Percentiles rank a stretch among this genome's conserved stretches.
These are phyloP conservation scores for Atlantisia rogersi DNA, from an alignment of 2,113 vertebrate species.

Conservation along the genomic window DNA sequence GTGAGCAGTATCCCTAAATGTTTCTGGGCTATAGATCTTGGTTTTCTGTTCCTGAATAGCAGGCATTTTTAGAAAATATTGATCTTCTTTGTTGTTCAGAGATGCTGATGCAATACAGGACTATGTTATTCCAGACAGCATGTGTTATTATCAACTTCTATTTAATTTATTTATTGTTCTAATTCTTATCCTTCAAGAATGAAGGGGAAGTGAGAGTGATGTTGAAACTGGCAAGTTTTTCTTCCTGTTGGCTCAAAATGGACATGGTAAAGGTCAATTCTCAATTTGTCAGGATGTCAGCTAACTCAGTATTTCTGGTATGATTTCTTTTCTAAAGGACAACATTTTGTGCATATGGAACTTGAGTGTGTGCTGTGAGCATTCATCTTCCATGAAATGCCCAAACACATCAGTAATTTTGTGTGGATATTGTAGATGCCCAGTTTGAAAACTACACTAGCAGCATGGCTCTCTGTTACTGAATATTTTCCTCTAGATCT, in stretches of 20 bases:
- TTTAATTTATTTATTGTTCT: constrained; percentile 58
- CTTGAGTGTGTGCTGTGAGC: not conserved
- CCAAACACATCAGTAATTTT: not conserved
- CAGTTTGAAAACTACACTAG: constrained; percentile 1
- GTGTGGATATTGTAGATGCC: not conserved
- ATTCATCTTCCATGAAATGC: not conserved
- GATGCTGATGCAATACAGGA: constrained; percentile 15
- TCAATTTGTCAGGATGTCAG: constrained; percentile 29
- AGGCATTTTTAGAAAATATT: constrained; percentile 36
- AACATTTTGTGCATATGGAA: not conserved
- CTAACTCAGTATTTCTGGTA: constrained; percentile 4
- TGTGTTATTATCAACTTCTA: not conserved
- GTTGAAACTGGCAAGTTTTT: constrained; percentile 57
- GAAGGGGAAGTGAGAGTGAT: constrained; percentile 39
- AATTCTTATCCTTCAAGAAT: constrained; percentile 43
- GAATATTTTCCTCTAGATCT: not conserved
- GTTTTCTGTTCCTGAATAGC: constrained; percentile 22
- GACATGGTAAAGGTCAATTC: constrained; percentile 41
- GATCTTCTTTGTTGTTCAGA: constrained; percentile 24
- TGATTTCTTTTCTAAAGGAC: not conserved
- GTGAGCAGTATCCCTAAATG: not conserved
- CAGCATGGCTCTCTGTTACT: not conserved
- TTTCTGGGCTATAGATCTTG: not conserved
- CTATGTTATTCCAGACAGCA: constrained; percentile 8
- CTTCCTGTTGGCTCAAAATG: constrained; percentile 35